Evolutionary conservation across 2,797 vertebrate genomes (phyloP).

Genomic region (Eulemur rubriventer): DNA sequence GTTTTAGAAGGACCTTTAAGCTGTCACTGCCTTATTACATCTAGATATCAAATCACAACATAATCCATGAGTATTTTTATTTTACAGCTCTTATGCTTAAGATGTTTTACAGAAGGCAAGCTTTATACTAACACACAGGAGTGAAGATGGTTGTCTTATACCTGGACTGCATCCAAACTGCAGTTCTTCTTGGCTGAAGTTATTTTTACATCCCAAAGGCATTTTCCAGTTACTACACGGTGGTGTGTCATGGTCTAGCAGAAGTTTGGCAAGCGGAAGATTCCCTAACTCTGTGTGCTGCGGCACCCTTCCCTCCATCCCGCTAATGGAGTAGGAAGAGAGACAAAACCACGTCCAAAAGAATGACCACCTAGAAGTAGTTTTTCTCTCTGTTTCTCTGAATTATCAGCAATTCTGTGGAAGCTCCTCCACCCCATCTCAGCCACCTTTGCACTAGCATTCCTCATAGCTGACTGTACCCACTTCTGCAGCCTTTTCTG

Average conservation of each 20-base stretch:
- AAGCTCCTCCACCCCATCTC: neutral
- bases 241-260: neutral
- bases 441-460: neutral
- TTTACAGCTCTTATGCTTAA: neutral
- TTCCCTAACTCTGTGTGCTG: neutral
- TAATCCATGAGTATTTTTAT: constrained; percentile 24
- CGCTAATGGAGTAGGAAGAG: neutral
- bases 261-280: neutral
- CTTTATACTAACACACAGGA: neutral
- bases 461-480: neutral
- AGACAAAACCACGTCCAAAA: neutral
- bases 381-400: neutral
- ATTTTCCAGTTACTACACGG: neutral
- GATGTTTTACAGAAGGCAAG: neutral
- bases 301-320: neutral
- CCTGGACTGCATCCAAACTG: neutral
- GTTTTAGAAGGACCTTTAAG: constrained; percentile 37
- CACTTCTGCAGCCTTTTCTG: neutral
- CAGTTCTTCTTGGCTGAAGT: neutral
- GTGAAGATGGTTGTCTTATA: neutral
- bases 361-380: neutral
- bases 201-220: neutral
- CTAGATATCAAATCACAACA: neutral
- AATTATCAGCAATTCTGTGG: neutral
- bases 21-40: neutral